Conservation (phyloP, 2,888 invertebrate genomes). For the Plemyria rubiginata region DNA sequence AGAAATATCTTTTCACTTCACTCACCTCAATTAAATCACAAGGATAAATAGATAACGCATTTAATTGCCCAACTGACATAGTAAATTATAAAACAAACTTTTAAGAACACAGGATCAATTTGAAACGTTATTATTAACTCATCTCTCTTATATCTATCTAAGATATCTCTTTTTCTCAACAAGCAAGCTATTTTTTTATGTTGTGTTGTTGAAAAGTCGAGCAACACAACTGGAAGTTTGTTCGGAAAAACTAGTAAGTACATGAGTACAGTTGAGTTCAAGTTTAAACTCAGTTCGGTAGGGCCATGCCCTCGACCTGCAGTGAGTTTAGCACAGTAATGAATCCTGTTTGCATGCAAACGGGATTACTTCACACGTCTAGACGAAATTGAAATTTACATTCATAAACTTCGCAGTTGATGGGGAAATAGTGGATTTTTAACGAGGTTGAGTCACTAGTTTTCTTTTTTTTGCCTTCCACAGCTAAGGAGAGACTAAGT, state of each 20-base stretch:
- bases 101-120: too few relatives aligned
- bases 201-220: slow-evolving; percentile 9
- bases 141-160: too few relatives aligned
- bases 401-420: slow-evolving; percentile 56
- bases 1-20: too few relatives aligned
- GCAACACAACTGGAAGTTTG: slow-evolving; percentile 9
- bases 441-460: slow-evolving; percentile 5
- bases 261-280: slow-evolving; percentile 12
- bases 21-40: too few relatives aligned
- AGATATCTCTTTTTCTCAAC: too few relatives aligned
- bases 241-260: slow-evolving; percentile 30
- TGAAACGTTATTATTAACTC: too few relatives aligned
- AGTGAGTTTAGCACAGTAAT: slow-evolving; percentile 52
- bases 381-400: slow-evolving; percentile 73
- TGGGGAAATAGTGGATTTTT: slow-evolving; percentile 20
- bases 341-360: slow-evolving; percentile 74
- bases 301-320: slow-evolving; percentile 30
- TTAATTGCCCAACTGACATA: too few relatives aligned
- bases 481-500: too few relatives aligned
- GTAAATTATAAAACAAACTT: too few relatives aligned
- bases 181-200: background rate
- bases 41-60: too few relatives aligned
- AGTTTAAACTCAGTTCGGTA: slow-evolving; percentile 28
- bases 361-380: slow-evolving; percentile 66
- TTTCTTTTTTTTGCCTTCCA: too few relatives aligned